Percentiles rank a stretch among this genome's conserved stretches.
phyloP scores from a whole-genome alignment of 2,113 vertebrate genomes.

The Clarias batrachus region DNA sequence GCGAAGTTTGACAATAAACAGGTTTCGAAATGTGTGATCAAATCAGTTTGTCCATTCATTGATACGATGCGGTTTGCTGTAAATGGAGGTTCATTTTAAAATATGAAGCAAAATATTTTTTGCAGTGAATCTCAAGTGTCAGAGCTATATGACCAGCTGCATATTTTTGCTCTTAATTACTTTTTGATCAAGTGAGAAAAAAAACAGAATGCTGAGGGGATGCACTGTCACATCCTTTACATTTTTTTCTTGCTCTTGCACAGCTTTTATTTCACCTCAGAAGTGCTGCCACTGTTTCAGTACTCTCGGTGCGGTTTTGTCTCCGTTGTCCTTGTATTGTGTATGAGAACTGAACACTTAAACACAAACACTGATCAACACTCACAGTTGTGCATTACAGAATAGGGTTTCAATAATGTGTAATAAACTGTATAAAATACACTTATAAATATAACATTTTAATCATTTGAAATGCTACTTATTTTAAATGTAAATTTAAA shows the following conservation, averaged over 20 bases:
- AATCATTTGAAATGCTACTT: too few relatives aligned
- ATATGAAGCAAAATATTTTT: neutral
- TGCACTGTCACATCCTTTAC: neutral
- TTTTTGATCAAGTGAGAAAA: neutral
- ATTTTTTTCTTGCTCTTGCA: neutral
- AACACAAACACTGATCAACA: neutral
- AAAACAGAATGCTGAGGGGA: neutral
- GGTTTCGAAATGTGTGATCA: neutral
- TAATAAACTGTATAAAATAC: too few relatives aligned
- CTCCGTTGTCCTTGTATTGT: neutral
- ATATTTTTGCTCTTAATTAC: neutral
- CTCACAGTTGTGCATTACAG: neutral
- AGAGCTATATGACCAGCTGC: neutral
- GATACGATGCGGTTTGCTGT: neutral
- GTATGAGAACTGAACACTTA: neutral
- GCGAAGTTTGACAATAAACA: neutral
- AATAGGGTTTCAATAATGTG: neutral
- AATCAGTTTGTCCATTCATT: neutral
- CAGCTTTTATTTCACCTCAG: neutral
- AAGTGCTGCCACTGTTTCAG: neutral
- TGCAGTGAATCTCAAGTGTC: neutral
- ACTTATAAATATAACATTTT: too few relatives aligned
- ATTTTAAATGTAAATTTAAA: too few relatives aligned
- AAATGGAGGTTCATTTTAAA: neutral
- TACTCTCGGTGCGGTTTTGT: neutral